Base-by-base conservation (phyloP, 1,140 invertebrate genomes). In the Physella acuta region DNA sequence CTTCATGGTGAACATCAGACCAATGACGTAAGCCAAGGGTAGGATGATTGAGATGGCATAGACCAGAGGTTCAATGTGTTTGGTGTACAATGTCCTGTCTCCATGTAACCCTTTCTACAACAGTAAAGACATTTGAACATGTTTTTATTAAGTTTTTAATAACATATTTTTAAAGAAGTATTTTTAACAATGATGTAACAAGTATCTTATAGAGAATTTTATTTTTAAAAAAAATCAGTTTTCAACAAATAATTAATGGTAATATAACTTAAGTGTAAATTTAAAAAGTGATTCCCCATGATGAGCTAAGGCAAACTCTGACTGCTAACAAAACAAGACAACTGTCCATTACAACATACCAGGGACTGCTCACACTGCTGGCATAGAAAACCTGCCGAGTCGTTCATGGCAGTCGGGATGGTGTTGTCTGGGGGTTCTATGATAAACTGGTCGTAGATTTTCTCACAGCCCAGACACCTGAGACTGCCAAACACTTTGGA, bases 1-100 rank as follows among this genome's bases (percentile, higher is more conserved):
- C 68, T 80, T 82, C 58, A 83, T 74, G 37, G 76, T 81, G 71
- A 80, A 83, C 16, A 82, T 28, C 30, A 83, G 61, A 0, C 82
- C 82, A 37, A 79, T 77, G 52, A 82, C 71, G 70, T 83, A 83
- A 20, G 81, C 75, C 11, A 83, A 59, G 4, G 80, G 80, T 28
- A 83, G 73, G 33, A 82, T 59, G 30, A 81, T 24, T 24, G 75
- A 74, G 39, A 78, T 74, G 8, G 75, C 72, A 71, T 83, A 82
- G 0, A 82, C 77, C 8, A 83, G 59, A 1, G 81, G 80, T 60
- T 70, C 53, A 8, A 82, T 77, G 36, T 83, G 81, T 8, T 75
- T 64, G 24, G 76, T 56, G 61, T 80, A 83, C 36, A 83, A 69
- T 14, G 73, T 69, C 4, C 49, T 74, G 52, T 81, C 77, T 17